Conservation (phyloP, 1,140 invertebrate genomes). For the Tetramorium parvispinum region DNA sequence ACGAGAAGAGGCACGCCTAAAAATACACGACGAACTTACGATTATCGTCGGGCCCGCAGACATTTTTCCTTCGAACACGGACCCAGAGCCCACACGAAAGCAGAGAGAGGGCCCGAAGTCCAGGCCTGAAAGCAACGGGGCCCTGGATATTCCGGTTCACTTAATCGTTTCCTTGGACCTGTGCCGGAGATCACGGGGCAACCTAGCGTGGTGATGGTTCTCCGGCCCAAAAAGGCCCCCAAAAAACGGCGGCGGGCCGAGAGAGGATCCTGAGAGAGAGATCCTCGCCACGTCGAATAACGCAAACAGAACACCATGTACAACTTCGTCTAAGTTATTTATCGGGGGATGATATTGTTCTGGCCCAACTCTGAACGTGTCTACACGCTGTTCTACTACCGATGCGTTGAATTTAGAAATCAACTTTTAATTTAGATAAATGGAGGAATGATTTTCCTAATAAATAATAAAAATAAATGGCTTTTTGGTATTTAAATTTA, state of each 20-base stretch:
- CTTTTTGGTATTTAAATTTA: background rate
- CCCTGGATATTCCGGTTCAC: conserved; percentile 79
- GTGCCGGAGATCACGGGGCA: conserved; percentile 10
- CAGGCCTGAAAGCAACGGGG: conserved; percentile 74
- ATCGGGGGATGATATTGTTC: background rate
- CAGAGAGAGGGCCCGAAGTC: conserved; percentile 37
- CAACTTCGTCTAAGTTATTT: conserved; percentile 10
- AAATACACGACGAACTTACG: conserved; percentile 48
- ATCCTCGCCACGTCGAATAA: conserved; percentile 1
- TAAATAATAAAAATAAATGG: background rate
- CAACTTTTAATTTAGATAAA: background rate
- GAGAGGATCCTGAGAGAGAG: conserved; percentile 15
- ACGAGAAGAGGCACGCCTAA: conserved; percentile 9
- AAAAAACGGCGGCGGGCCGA: conserved; percentile 46
- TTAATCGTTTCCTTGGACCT: conserved; percentile 79
- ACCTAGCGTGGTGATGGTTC: background rate
- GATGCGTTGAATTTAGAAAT: background rate
- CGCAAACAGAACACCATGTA: background rate
- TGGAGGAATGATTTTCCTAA: background rate
- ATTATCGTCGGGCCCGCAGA: conserved; percentile 17
- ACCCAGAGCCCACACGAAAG: conserved; percentile 20
- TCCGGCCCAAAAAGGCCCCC: conserved; percentile 37
- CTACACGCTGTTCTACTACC: background rate
- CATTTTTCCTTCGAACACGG: conserved; percentile 28
- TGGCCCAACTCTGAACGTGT: background rate